Conservation (phyloP, 2,797 vertebrate genomes). For the Aulostomus chinensis region DNA sequence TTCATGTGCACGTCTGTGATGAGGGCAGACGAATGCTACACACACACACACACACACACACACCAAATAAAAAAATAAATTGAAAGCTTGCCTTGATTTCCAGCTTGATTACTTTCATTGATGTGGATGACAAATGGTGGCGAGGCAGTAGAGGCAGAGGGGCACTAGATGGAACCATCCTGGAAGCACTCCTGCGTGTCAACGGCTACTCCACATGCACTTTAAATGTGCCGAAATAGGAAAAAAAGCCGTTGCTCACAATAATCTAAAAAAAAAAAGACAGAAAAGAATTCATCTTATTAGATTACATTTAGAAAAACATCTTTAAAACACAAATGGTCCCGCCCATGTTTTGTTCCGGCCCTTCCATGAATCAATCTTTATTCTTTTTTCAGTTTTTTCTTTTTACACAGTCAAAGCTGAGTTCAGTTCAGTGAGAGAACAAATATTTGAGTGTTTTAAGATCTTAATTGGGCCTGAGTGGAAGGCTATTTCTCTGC, state of each 20-base stretch:
- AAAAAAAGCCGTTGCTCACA: neutral
- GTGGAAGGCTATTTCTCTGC: too few relatives aligned
- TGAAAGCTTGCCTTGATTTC: conserved; percentile 54
- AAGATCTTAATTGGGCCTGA: too few relatives aligned
- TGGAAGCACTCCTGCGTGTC: conserved; percentile 42
- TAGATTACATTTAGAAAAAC: too few relatives aligned
- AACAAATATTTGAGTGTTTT: too few relatives aligned
- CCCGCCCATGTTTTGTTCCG: too few relatives aligned
- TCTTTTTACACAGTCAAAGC: too few relatives aligned
- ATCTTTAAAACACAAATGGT: too few relatives aligned
- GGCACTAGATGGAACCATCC: conserved; percentile 42
- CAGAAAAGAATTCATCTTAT: too few relatives aligned
- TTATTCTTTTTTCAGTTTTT: too few relatives aligned
- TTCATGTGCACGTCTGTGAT: conserved; percentile 60
- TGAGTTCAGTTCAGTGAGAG: too few relatives aligned
- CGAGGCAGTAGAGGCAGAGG: conserved; percentile 25
- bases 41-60: conserved; percentile 8
- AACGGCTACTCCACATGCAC: conserved; percentile 17
- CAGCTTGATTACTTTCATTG: conserved; percentile 65
- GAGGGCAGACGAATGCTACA: conserved; percentile 46
- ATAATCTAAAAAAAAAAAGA: neutral
- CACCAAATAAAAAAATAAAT: conserved; percentile 28
- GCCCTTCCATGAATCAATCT: too few relatives aligned
- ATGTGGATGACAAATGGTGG: conserved; percentile 53
- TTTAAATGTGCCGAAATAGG: conserved; percentile 5